These are phyloP conservation scores for Thymelicus acteon DNA, from an alignment of 2,888 invertebrate genomes.

Conservation along the genomic window DNA sequence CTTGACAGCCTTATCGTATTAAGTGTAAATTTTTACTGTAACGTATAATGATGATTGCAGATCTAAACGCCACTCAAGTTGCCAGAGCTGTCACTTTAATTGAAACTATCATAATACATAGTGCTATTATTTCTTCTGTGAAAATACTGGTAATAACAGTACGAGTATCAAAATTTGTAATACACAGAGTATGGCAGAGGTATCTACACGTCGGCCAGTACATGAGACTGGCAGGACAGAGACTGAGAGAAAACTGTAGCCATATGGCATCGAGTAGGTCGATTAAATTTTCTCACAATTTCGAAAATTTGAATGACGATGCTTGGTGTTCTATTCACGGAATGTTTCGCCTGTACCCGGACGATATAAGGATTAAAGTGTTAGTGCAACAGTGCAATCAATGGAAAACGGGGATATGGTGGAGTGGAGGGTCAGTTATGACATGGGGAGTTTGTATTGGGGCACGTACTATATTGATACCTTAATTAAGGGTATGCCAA, in stretches of 20 bases:
- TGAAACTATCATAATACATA: too few relatives aligned
- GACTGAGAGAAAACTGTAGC: slow-evolving; percentile 13
- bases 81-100: too few relatives aligned
- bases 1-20: too few relatives aligned
- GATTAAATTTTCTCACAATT: slow-evolving; percentile 2
- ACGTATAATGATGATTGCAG: too few relatives aligned
- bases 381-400: slow-evolving; percentile 8
- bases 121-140: too few relatives aligned
- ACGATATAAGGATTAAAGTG: slow-evolving; percentile 16
- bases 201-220: slow-evolving; percentile 2
- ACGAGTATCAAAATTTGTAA: slow-evolving; percentile 8
- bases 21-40: too few relatives aligned
- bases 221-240: slow-evolving; percentile 14
- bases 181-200: slow-evolving; percentile 3
- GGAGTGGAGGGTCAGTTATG: not conserved
- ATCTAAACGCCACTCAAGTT: too few relatives aligned
- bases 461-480: not conserved
- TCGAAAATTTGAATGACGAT: not conserved
- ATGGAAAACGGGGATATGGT: not conserved
- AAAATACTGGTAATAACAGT: not conserved
- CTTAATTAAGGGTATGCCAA: too few relatives aligned
- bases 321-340: slow-evolving; percentile 16
- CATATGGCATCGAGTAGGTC: slow-evolving; percentile 8
- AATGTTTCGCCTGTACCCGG: slow-evolving; percentile 13
- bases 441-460: not conserved